A percentile compares a stretch with the other conserved stretches of the same genome.
These are phyloP conservation scores for Amblyornis subalaris DNA, from an alignment of 2,113 vertebrate species.

Conservation along the genomic window DNA sequence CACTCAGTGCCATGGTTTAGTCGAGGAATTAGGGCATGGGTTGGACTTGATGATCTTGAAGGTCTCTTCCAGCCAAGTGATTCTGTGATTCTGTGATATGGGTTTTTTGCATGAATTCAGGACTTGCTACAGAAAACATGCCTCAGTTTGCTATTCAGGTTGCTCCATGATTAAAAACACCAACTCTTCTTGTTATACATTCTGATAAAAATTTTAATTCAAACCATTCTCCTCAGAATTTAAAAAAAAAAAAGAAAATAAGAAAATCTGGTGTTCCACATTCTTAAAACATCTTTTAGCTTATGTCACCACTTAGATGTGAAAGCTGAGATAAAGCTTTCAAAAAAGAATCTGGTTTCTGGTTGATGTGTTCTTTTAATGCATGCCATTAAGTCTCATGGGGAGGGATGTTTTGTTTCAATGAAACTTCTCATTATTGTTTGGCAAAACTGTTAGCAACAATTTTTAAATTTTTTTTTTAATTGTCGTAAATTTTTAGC, in stretches of 20 bases:
- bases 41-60: no score
- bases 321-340: not conserved
- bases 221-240: not conserved
- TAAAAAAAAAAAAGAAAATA: not conserved
- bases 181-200: not conserved
- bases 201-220: not conserved
- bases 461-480: not conserved
- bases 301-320: not conserved
- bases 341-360: not conserved
- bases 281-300: not conserved
- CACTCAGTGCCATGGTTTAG: no score
- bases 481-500: not conserved
- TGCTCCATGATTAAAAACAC: not conserved
- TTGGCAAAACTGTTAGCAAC: not conserved
- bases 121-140: not conserved
- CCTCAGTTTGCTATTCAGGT: not conserved
- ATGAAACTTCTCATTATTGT: not conserved
- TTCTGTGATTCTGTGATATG: no score
- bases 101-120: not conserved
- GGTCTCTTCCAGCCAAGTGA: no score
- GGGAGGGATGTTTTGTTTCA: not conserved
- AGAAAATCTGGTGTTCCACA: not conserved
- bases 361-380: not conserved
- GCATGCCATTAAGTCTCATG: not conserved
- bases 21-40: no score